Conservation (phyloP, 1,140 invertebrate species). For the Lepidotrigona ventralis region DNA sequence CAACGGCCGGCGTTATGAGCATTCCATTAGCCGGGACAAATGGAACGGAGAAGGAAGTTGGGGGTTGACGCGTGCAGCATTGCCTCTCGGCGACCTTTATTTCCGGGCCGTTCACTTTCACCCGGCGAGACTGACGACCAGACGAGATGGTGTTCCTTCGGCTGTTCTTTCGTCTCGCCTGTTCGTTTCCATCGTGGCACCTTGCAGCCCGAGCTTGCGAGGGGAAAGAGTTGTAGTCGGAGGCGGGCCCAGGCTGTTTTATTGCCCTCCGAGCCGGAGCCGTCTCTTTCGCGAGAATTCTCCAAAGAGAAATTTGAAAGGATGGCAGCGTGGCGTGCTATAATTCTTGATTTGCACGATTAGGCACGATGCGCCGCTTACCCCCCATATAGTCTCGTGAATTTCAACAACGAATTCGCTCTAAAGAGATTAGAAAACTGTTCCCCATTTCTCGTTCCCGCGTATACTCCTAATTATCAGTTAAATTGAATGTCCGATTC, state of each 20-base stretch:
- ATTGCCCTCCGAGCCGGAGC: conserved; percentile 36
- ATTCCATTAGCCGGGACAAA: conserved; percentile 1
- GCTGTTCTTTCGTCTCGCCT: background rate
- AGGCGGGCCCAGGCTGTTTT: conserved; percentile 43
- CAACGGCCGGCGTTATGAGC: background rate
- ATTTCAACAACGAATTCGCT: background rate
- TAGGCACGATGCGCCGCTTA: conserved; percentile 42
- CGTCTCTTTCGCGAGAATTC: background rate
- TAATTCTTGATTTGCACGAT: conserved; percentile 65
- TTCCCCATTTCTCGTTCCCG: too few relatives aligned
- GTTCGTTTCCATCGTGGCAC: conserved; percentile 22
- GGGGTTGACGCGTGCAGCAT: conserved; percentile 12
- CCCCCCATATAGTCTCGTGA: conserved; percentile 21
- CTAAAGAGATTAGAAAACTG: too few relatives aligned
- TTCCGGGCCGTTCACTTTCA: conserved; percentile 57
- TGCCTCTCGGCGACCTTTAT: conserved; percentile 49
- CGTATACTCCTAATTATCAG: too few relatives aligned
- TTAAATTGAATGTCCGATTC: too few relatives aligned
- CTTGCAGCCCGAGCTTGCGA: conserved; percentile 4
- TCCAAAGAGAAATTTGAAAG: conserved; percentile 59
- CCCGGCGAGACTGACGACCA: background rate
- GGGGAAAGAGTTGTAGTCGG: conserved; percentile 21
- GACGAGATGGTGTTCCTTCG: background rate
- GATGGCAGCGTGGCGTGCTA: conserved; percentile 54
- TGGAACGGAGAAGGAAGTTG: background rate